Conservation (phyloP, 1,140 invertebrate species). For the Pollicipes pollicipes region DNA sequence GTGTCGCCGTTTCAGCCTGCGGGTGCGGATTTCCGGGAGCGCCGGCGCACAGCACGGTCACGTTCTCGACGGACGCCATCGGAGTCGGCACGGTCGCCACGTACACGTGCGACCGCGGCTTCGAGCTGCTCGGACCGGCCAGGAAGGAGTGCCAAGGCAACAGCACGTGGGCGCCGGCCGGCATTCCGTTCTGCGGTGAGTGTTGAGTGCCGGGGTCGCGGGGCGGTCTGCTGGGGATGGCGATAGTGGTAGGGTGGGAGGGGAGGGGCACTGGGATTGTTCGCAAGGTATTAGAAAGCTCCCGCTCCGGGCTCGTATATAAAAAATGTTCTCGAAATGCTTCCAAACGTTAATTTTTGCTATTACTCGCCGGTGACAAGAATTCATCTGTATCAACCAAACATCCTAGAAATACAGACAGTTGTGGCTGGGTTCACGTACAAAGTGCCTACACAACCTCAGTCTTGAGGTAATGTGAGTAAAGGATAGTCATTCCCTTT, state of each 20-base stretch:
- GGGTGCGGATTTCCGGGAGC: slow-evolving; percentile 75
- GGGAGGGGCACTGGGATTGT: slow-evolving; percentile 7
- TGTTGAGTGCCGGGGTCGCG: too few relatives aligned
- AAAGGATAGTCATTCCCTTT: too few relatives aligned
- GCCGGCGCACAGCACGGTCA: slow-evolving; percentile 63
- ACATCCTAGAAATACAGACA: too few relatives aligned
- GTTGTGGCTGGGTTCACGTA: too few relatives aligned
- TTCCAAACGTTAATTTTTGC: too few relatives aligned
- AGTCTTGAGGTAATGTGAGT: too few relatives aligned
- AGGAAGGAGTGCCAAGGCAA: slow-evolving; percentile 52
- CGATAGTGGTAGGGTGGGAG: slow-evolving; percentile 11
- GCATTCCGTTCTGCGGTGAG: slow-evolving; percentile 88
- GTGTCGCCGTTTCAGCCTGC: not conserved
- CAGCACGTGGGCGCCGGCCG: slow-evolving; percentile 70
- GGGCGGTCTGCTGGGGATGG: too few relatives aligned
- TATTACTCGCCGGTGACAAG: too few relatives aligned
- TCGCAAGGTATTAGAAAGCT: not conserved
- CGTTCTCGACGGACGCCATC: slow-evolving; percentile 50
- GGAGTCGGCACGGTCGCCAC: slow-evolving; percentile 52
- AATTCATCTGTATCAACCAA: too few relatives aligned
- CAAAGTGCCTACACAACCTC: too few relatives aligned
- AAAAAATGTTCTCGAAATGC: too few relatives aligned
- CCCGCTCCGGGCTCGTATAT: too few relatives aligned
- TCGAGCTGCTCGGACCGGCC: slow-evolving; percentile 70
- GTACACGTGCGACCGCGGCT: slow-evolving; percentile 74